Evolutionary conservation across 2,888 invertebrate species (phyloP).

Genomic region (Acronicta alni): DNA sequence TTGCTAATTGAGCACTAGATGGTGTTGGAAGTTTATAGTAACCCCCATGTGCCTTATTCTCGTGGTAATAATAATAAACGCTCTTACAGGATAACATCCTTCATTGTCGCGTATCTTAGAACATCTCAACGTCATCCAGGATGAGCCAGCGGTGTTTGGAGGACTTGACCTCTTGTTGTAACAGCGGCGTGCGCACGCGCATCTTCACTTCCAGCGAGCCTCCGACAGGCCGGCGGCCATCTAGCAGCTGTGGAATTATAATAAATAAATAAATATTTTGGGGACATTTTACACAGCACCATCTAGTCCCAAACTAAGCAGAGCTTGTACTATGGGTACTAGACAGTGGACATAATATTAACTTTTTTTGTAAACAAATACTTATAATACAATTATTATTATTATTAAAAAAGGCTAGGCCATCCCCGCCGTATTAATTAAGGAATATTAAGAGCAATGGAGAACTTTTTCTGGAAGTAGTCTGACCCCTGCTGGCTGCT

Average conservation of each 20-base stretch:
- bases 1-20: not conserved
- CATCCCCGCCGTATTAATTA: too few relatives aligned
- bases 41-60: not conserved
- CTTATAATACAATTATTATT: too few relatives aligned
- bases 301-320: too few relatives aligned
- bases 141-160: slow-evolving; percentile 97
- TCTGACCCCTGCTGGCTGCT: too few relatives aligned
- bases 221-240: slow-evolving; percentile 95
- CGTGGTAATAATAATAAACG: not conserved
- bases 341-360: too few relatives aligned
- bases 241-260: slow-evolving; percentile 92
- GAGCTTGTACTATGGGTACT: too few relatives aligned
- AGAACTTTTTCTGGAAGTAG: too few relatives aligned
- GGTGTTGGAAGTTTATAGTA: not conserved
- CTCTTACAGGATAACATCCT: not conserved
- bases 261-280: too few relatives aligned
- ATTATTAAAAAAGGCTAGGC: too few relatives aligned
- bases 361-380: too few relatives aligned
- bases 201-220: slow-evolving; percentile 97
- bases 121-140: slow-evolving; percentile 89
- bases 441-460: too few relatives aligned
- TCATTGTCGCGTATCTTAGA: not conserved
- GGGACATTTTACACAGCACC: too few relatives aligned
- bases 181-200: slow-evolving; percentile 95
- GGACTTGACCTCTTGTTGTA: slow-evolving; percentile 96